Evolutionary conservation across 2,888 invertebrate genomes (phyloP).

Genomic region (Keiferia lycopersicella): DNA sequence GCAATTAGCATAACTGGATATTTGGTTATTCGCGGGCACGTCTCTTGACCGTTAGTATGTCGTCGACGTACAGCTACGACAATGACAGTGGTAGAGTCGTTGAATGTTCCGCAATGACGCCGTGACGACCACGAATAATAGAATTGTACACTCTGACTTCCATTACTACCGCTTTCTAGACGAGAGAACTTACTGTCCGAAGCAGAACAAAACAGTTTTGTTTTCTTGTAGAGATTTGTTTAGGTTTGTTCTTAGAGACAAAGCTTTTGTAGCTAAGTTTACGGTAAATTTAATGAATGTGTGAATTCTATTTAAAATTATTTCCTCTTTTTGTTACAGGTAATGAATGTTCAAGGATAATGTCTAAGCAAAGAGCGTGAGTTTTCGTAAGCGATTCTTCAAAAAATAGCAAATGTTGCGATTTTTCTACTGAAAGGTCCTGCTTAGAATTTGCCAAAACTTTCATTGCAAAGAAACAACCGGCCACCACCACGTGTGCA

Average conservation of each 20-base stretch:
- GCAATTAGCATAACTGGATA: conserved; percentile 34
- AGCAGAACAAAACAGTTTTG: neutral
- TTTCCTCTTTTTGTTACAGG: neutral
- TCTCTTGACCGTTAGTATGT: conserved; percentile 32
- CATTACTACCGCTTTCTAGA: neutral
- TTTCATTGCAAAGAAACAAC: neutral
- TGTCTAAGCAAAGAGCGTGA: neutral
- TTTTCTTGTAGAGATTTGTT: neutral
- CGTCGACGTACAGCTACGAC: neutral
- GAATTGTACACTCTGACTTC: neutral
- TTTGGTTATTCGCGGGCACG: conserved; percentile 39
- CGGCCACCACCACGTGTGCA: conserved; percentile 20
- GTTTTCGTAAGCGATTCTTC: neutral
- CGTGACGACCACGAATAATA: neutral
- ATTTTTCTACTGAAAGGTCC: neutral
- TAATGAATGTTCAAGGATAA: neutral
- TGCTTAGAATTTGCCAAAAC: neutral
- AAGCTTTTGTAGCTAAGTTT: conserved; percentile 3
- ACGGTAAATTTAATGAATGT: neutral
- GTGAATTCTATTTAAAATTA: neutral
- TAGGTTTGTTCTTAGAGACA: neutral
- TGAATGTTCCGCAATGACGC: neutral
- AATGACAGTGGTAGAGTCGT: neutral
- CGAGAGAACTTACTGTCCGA: conserved; percentile 2
- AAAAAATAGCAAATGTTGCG: neutral